A percentile compares a stretch with the other conserved stretches of the same genome.
phyloP scores from a whole-genome alignment of 1,140 invertebrate species.

The Saccostrea cuccullata region DNA sequence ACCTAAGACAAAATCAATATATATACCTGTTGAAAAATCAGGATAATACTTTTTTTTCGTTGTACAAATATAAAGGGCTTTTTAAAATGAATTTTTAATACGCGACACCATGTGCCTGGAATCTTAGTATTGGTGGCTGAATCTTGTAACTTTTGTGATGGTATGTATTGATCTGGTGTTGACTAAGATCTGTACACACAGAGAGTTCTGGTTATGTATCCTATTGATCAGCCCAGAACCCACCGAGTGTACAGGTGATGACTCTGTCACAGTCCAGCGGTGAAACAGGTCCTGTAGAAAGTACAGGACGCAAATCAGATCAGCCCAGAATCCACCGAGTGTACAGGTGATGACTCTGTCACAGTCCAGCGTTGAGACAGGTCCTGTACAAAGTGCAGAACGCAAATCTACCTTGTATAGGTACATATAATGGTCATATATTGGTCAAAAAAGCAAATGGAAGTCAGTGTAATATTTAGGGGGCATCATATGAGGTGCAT shows the following conservation, averaged over 20 bases:
- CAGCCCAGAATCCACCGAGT: too few relatives aligned
- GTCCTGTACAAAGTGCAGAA: too few relatives aligned
- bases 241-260: constrained; percentile 1
- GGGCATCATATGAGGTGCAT: too few relatives aligned
- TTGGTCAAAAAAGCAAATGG: too few relatives aligned
- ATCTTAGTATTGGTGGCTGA: constrained; percentile 22
- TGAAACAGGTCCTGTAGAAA: not conserved
- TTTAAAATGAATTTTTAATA: constrained; percentile 30
- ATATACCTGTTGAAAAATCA: not conserved
- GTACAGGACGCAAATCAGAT: not conserved
- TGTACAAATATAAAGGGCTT: not conserved
- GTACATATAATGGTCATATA: too few relatives aligned
- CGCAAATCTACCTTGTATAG: too few relatives aligned
- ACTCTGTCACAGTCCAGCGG: constrained; percentile 29
- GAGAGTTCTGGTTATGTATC: not conserved
- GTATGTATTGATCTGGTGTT: constrained; percentile 19
- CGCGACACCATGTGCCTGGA: not conserved
- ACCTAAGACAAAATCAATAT: not conserved
- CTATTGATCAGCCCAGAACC: not conserved
- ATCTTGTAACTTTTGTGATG: constrained; percentile 31
- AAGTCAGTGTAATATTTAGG: too few relatives aligned
- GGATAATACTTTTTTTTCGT: not conserved
- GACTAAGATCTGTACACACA: constrained; percentile 28
- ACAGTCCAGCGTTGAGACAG: too few relatives aligned
- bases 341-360: too few relatives aligned